Evolutionary conservation across 2,888 invertebrate species (phyloP).

Genomic region (Drosophila kambysellisi): DNA sequence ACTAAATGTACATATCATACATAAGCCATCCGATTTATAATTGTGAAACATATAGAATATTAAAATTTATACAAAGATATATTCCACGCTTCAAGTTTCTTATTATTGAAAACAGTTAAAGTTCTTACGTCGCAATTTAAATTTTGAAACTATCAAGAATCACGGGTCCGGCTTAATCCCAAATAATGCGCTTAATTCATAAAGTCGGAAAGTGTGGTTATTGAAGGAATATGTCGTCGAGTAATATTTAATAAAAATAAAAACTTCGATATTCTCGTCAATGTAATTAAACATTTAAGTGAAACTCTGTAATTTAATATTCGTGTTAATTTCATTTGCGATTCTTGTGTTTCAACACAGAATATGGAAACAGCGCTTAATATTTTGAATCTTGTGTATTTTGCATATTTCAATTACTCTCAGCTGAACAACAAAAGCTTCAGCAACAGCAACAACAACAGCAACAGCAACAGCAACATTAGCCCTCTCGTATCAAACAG

Average conservation of each 20-base stretch:
- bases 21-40: not conserved
- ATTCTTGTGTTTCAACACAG: not conserved
- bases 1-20: not conserved
- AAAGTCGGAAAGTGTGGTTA: no score
- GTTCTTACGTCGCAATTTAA: no score
- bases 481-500: constrained; percentile 26
- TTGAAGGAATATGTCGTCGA: no score
- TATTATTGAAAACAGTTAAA: no score
- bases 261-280: not conserved
- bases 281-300: not conserved
- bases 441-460: constrained; percentile 2
- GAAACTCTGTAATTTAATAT: not conserved
- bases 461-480: constrained; percentile 6
- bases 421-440: not conserved
- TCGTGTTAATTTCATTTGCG: not conserved
- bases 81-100: no score
- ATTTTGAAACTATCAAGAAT: no score
- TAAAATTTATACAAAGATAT: no score
- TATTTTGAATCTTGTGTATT: not conserved
- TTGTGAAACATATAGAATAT: not conserved
- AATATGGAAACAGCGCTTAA: not conserved
- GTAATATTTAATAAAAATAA: no score
- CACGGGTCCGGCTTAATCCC: no score
- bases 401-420: not conserved
- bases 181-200: no score